Evolutionary conservation across 2,797 vertebrate species (phyloP).

Genomic region (Nyctibius grandis): DNA sequence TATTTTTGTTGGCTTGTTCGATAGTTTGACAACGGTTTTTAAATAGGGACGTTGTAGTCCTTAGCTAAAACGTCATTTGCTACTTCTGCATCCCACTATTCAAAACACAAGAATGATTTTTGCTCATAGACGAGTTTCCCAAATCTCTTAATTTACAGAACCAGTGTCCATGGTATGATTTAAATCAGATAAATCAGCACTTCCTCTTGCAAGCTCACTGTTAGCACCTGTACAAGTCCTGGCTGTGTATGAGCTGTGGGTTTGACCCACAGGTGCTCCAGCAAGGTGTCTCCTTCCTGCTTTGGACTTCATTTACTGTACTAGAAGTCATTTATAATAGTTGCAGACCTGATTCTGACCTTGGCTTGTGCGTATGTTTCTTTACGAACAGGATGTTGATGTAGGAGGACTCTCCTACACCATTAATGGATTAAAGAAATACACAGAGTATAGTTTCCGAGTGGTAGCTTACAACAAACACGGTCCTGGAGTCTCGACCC

Average conservation of each 20-base stretch:
- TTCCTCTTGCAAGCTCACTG: background rate
- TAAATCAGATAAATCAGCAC: background rate
- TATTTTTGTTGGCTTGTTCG: background rate
- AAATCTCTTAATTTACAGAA: background rate
- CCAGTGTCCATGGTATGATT: background rate
- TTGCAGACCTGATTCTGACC: background rate
- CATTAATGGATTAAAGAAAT: constrained; percentile 88
- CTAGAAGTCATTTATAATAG: background rate
- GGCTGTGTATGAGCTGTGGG: background rate
- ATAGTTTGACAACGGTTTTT: background rate
- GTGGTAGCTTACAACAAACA: constrained; percentile 97
- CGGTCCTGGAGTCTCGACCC: constrained; percentile 92
- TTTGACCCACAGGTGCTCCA: background rate
- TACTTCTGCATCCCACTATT: background rate
- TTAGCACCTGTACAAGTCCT: background rate
- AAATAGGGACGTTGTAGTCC: background rate
- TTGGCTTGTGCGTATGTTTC: background rate
- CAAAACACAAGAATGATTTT: background rate
- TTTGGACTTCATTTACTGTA: background rate
- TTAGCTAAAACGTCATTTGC: background rate
- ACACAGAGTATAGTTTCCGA: constrained; percentile 91
- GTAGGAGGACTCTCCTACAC: constrained; percentile 82
- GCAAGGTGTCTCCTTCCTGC: background rate
- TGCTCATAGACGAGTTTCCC: background rate
- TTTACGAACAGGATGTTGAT: constrained; percentile 84